phyloP scores from a whole-genome alignment of 2,113 vertebrate species.

The Crotalus horridus region DNA sequence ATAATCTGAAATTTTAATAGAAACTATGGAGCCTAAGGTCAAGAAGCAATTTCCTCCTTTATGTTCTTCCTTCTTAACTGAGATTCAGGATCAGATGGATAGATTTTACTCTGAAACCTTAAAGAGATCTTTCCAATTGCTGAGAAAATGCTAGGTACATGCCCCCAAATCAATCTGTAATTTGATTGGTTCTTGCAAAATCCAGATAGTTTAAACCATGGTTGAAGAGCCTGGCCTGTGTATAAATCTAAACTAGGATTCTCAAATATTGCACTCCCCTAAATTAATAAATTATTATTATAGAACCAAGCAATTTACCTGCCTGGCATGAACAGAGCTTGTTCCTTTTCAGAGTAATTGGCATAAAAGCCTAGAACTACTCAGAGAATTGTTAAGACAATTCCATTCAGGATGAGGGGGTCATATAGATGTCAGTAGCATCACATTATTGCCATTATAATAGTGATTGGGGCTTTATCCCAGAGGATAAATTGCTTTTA shows the following conservation, averaged over 20 bases:
- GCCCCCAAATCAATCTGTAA: not conserved
- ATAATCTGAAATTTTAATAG: not conserved
- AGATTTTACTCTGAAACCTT: not conserved
- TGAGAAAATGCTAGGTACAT: not conserved
- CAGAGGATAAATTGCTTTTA: not conserved
- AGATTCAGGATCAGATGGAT: not conserved
- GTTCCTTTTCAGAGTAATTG: not conserved
- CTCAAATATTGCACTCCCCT: not conserved
- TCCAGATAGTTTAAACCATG: not conserved
- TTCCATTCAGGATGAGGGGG: not conserved
- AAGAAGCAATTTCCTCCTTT: not conserved
- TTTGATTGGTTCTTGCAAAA: not conserved
- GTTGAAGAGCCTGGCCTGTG: not conserved
- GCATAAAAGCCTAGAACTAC: not conserved
- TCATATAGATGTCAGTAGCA: not conserved
- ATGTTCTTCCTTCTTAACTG: not conserved
- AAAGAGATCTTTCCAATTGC: not conserved
- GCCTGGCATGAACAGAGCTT: not conserved
- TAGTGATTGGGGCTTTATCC: not conserved
- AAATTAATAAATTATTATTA: not conserved
- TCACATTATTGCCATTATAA: not conserved
- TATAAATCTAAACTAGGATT: not conserved
- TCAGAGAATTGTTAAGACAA: not conserved
- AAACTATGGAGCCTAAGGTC: not conserved
- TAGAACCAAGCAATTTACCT: not conserved